Evolutionary conservation across 2,113 vertebrate species (phyloP).

Genomic region (Manacus vitellinus): DNA sequence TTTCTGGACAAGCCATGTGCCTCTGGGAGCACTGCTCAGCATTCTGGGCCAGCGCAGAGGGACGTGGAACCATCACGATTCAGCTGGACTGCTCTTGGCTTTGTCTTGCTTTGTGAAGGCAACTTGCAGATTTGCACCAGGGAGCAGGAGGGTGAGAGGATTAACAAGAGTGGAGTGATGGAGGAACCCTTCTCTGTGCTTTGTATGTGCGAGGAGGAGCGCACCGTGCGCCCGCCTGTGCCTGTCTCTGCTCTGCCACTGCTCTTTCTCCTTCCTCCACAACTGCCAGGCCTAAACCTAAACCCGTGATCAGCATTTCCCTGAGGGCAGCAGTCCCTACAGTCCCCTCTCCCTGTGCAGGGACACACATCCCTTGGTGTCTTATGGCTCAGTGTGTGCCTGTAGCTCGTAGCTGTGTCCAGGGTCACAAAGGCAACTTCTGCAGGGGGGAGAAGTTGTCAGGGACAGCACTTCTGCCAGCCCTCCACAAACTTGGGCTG

Average conservation of each 20-base stretch:
- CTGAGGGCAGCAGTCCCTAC: not conserved
- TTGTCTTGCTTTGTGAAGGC: not conserved
- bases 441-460: no score
- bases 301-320: not conserved
- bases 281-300: not conserved
- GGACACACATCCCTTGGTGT: not conserved
- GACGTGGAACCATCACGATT: fast-evolving
- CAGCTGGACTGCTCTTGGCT: not conserved
- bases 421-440: not conserved
- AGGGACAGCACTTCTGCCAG: not conserved
- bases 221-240: not conserved
- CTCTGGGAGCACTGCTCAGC: not conserved
- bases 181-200: not conserved
- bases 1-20: not conserved
- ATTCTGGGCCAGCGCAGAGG: not conserved
- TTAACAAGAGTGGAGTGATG: not conserved
- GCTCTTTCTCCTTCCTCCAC: fast-evolving
- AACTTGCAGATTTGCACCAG: not conserved
- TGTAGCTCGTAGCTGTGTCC: not conserved
- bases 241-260: not conserved
- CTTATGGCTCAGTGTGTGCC: fast-evolving
- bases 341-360: not conserved
- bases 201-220: not conserved
- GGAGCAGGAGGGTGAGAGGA: not conserved
- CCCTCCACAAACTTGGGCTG: not conserved